phyloP scores from a whole-genome alignment of 2,888 invertebrate species.

The Fissipunctia ypsillon region DNA sequence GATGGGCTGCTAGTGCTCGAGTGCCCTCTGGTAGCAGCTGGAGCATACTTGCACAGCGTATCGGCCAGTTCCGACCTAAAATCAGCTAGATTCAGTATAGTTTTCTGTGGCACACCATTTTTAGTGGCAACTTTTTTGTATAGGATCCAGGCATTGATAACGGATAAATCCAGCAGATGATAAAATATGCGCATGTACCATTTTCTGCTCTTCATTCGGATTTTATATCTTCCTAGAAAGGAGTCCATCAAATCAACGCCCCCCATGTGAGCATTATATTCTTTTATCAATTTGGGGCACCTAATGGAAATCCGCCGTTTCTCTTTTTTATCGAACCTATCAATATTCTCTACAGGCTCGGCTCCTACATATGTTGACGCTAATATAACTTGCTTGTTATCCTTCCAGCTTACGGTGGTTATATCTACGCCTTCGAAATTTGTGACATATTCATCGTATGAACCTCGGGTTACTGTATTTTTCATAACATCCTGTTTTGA shows the following conservation, averaged over 20 bases:
- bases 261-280: constrained; percentile 45
- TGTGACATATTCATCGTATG: constrained; percentile 56
- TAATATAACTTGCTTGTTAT: constrained; percentile 53
- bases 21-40: constrained; percentile 58
- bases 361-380: constrained; percentile 41
- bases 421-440: constrained; percentile 52
- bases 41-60: constrained; percentile 42
- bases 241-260: too few species aligned
- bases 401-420: constrained; percentile 53
- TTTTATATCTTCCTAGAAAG: too few species aligned
- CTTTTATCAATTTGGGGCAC: constrained; percentile 48
- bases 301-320: background rate
- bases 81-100: constrained; percentile 55
- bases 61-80: constrained; percentile 53
- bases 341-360: constrained; percentile 31
- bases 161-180: too few species aligned
- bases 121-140: constrained; percentile 43
- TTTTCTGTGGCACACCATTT: constrained; percentile 44
- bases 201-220: too few species aligned
- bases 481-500: constrained; percentile 46
- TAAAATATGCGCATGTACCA: too few species aligned
- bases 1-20: constrained; percentile 58
- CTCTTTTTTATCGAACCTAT: constrained; percentile 37
- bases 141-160: too few species aligned
- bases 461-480: constrained; percentile 37